Conservation (phyloP, 2,113 vertebrate species). For the Neodontobutis hainanensis region DNA sequence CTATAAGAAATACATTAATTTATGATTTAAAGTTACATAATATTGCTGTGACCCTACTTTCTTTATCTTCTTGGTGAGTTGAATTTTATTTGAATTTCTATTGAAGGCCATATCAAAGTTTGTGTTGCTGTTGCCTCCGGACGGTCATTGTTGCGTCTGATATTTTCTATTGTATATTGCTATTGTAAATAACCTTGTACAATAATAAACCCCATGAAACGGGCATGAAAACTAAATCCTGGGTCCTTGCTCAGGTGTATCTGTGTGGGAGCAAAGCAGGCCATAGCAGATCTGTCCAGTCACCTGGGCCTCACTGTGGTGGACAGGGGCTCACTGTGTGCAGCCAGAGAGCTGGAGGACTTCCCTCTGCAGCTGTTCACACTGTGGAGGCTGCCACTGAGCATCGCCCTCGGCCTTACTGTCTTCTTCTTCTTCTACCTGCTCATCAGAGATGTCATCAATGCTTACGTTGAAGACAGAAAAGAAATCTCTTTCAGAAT, state of each 20-base stretch:
- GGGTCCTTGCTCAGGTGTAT: conserved; percentile 81
- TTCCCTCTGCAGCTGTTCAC: conserved; percentile 92
- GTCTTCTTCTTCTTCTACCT: conserved; percentile 85
- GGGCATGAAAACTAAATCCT: background rate
- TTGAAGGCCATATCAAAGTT: too few species aligned
- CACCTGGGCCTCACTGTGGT: conserved; percentile 86
- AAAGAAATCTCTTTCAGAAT: conserved; percentile 84
- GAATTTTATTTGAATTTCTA: too few species aligned
- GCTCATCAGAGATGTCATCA: conserved; percentile 80
- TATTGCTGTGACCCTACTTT: too few species aligned
- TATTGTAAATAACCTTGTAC: background rate
- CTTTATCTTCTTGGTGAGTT: too few species aligned
- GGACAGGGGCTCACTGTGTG: conserved; percentile 83
- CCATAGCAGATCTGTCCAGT: conserved; percentile 82
- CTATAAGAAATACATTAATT: too few species aligned
- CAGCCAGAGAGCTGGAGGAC: conserved; percentile 87
- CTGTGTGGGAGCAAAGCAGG: conserved; percentile 87
- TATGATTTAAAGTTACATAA: too few species aligned
- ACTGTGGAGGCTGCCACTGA: conserved; percentile 87
- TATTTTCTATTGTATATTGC: too few species aligned
- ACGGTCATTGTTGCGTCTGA: too few species aligned
- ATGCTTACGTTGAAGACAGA: conserved; percentile 66
- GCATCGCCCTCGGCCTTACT: conserved; percentile 75
- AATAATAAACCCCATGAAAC: background rate
- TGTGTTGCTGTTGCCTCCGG: too few species aligned